phyloP scores from a whole-genome alignment of 1,140 invertebrate species.

The Anoplolepis gracilipes region DNA sequence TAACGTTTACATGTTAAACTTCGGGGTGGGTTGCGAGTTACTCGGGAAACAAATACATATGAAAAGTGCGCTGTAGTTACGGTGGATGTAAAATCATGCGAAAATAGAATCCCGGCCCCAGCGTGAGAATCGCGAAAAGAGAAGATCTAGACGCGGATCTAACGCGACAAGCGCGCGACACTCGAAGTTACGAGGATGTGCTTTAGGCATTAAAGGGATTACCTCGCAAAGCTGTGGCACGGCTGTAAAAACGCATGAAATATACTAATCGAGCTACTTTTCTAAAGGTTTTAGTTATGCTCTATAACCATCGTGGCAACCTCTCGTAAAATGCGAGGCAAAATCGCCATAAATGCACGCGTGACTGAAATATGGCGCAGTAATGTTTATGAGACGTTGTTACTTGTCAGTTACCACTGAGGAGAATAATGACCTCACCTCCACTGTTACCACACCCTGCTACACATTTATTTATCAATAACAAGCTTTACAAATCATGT shows the following conservation, averaged over 20 bases:
- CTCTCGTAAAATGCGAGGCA: conserved; percentile 66
- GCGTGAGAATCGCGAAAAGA: conserved; percentile 18
- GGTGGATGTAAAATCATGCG: conserved; percentile 30
- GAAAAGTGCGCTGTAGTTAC: conserved; percentile 1
- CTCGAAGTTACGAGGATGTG: conserved; percentile 20
- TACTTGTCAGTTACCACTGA: conserved; percentile 72
- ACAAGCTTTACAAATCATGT: conserved; percentile 63
- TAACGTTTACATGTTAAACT: conserved; percentile 14
- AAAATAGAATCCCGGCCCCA: not conserved
- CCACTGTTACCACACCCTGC: conserved; percentile 44
- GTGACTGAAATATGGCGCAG: conserved; percentile 72
- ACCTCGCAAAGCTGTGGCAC: not conserved
- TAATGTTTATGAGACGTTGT: conserved; percentile 75
- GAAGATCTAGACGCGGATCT: not conserved
- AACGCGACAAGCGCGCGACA: not conserved
- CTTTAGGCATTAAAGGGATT: conserved; percentile 9
- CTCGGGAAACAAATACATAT: not conserved
- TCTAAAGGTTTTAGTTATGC: conserved; percentile 36
- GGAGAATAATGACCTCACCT: conserved; percentile 66
- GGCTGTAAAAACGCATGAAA: conserved; percentile 34
- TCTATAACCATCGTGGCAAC: conserved; percentile 30
- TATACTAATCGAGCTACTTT: conserved; percentile 71
- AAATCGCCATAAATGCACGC: conserved; percentile 72
- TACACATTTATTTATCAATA: conserved; percentile 73
- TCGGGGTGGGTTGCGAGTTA: not conserved